Evolutionary conservation across 2,113 vertebrate genomes (phyloP).

Genomic region (Myotis davidii): DNA sequence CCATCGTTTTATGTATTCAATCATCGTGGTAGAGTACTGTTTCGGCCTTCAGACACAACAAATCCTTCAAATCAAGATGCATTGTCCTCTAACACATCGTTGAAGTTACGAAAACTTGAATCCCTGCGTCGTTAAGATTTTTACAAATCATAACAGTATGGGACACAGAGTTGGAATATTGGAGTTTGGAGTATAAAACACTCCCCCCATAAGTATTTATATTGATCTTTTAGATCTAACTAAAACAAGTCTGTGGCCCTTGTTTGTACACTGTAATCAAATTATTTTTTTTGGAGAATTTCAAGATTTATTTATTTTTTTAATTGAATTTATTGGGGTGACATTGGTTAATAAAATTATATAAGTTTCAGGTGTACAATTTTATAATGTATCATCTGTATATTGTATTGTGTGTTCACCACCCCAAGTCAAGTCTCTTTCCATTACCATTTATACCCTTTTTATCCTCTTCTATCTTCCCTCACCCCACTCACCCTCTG

Average conservation of each 20-base stretch:
- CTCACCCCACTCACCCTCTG: not conserved
- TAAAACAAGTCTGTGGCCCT: conserved; percentile 80
- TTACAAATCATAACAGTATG: conserved; percentile 81
- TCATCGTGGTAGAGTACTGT: conserved; percentile 94
- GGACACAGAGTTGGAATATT: conserved; percentile 87
- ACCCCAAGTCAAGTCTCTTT: not conserved
- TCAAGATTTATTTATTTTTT: not conserved
- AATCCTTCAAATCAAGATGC: conserved; percentile 90
- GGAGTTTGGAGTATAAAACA: conserved; percentile 86
- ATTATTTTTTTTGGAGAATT: not conserved
- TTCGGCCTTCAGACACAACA: conserved; percentile 90
- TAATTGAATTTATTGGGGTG: not conserved
- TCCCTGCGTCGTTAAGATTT: conserved; percentile 91
- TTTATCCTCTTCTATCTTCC: not conserved
- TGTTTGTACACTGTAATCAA: conserved; percentile 85
- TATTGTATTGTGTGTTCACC: not conserved
- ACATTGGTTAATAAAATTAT: not conserved
- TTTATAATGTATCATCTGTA: not conserved
- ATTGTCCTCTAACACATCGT: conserved; percentile 90
- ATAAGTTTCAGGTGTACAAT: not conserved
- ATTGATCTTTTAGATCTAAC: conserved; percentile 89
- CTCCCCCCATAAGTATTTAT: conserved; percentile 88
- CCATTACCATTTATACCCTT: not conserved
- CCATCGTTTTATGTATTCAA: conserved; percentile 99
- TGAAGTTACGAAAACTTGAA: conserved; percentile 96